These are phyloP conservation scores for Pterostichus madidus DNA, from an alignment of 2,888 invertebrate genomes.

Conservation along the genomic window DNA sequence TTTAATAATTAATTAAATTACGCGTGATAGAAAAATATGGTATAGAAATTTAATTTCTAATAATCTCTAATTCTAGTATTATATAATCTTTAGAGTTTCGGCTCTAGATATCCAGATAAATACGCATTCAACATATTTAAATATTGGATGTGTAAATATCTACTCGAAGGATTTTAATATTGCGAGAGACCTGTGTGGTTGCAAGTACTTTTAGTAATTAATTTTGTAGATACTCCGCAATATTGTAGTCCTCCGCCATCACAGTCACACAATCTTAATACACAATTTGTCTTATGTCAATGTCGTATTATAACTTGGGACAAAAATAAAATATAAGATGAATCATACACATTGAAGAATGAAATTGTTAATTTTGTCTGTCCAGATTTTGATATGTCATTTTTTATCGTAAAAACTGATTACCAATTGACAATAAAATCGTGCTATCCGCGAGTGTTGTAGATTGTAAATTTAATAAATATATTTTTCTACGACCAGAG, in stretches of 20 bases:
- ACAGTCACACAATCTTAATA: constrained; percentile 36
- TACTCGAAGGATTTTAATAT: constrained; percentile 14
- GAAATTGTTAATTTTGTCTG: too few species aligned
- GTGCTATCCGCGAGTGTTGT: too few species aligned
- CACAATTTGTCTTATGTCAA: neutral
- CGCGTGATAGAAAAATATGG: constrained; percentile 44
- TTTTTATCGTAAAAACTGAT: too few species aligned
- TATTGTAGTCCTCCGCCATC: constrained; percentile 35
- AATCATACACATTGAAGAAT: too few species aligned
- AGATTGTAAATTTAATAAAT: too few species aligned
- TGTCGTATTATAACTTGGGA: too few species aligned
- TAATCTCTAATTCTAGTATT: constrained; percentile 28
- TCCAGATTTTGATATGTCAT: too few species aligned
- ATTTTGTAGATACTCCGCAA: neutral
- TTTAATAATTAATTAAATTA: constrained; percentile 22
- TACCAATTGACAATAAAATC: too few species aligned
- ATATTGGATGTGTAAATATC: constrained; percentile 20
- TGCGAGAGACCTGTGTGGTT: neutral
- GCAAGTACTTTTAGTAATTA: neutral
- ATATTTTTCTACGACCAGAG: too few species aligned
- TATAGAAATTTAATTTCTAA: constrained; percentile 43
- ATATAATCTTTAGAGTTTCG: constrained; percentile 36
- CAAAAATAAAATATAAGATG: too few species aligned
- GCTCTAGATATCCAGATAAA: neutral
- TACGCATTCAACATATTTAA: neutral